A percentile compares a stretch with the other conserved stretches of the same genome.
These are phyloP conservation scores for Dendronephthya gigantea DNA, from an alignment of 64 coral and sea anemone species.

Conservation along the genomic window DNA sequence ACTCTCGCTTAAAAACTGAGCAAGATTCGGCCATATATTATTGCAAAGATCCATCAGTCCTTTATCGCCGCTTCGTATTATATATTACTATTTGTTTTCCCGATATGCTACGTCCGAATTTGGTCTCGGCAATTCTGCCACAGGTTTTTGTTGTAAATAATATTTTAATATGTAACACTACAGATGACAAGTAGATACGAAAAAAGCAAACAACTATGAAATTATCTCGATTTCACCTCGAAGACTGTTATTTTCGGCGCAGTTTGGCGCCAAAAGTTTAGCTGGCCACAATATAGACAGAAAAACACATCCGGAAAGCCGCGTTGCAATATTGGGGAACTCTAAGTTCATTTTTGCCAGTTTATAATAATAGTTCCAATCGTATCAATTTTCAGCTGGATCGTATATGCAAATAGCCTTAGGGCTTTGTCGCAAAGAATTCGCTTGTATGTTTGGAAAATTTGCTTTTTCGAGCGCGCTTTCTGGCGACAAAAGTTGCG, in stretches of 20 bases:
- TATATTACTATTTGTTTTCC: neutral
- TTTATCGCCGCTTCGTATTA: too few species aligned
- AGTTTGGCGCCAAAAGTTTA: neutral
- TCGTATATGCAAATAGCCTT: slow-evolving; percentile 10
- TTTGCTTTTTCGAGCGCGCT: neutral
- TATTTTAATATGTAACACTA: neutral
- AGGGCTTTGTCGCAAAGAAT: slow-evolving; percentile 11
- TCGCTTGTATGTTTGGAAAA: neutral
- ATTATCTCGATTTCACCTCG: neutral
- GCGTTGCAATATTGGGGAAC: neutral
- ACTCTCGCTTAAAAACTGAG: neutral
- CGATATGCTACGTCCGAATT: neutral
- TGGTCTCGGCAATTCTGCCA: neutral
- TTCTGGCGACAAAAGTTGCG: neutral
- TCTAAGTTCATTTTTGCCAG: neutral
- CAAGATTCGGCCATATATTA: too few species aligned
- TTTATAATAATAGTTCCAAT: neutral
- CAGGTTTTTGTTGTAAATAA: neutral
- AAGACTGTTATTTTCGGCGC: neutral
- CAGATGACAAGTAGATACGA: neutral
- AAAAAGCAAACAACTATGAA: neutral
- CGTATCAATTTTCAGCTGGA: slow-evolving; percentile 12
- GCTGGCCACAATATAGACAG: neutral
- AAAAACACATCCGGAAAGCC: neutral
- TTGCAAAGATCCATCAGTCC: too few species aligned